Evolutionary conservation across 23 tunicate species (phyloP).

Genomic region (Oikopleura dioica): DNA sequence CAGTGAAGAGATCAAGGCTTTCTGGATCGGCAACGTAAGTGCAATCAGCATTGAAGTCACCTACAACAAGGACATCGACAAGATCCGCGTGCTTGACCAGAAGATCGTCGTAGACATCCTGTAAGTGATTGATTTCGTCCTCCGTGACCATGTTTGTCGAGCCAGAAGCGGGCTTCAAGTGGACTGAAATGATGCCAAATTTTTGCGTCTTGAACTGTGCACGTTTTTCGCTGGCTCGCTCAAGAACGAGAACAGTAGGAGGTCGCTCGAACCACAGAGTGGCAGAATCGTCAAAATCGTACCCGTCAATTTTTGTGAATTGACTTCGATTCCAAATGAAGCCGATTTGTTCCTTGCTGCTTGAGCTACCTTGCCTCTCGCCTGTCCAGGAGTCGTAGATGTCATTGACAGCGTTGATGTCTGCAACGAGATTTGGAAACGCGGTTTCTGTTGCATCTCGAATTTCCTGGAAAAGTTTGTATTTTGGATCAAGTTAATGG

Average conservation of each 20-base stretch:
- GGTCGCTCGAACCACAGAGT: background rate
- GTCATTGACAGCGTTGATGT: conserved; percentile 10
- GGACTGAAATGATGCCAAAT: too few relatives aligned
- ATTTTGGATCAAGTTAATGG: too few relatives aligned
- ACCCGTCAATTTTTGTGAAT: background rate
- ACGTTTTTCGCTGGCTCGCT: background rate
- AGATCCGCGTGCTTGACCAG: too few relatives aligned
- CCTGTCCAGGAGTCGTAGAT: background rate
- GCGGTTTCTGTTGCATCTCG: conserved; percentile 28
- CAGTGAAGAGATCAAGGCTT: conserved; percentile 26
- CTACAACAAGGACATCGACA: conserved; percentile 43
- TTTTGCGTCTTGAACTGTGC: background rate
- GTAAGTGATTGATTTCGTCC: background rate
- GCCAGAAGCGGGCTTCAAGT: too few relatives aligned
- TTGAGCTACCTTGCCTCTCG: background rate
- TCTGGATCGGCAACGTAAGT: conserved; percentile 46
- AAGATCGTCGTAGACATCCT: background rate
- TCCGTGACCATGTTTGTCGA: background rate
- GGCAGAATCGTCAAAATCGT: background rate
- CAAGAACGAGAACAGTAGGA: background rate
- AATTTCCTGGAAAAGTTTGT: conserved; percentile 32
- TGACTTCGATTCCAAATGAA: background rate
- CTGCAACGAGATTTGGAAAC: conserved; percentile 24
- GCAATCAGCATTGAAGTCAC: conserved; percentile 92
- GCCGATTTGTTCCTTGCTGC: background rate